Percentiles rank a stretch among this genome's conserved stretches.
Evolutionary conservation across 2,797 vertebrate species (phyloP).

Genomic region (Kryptopterus vitreolus): DNA sequence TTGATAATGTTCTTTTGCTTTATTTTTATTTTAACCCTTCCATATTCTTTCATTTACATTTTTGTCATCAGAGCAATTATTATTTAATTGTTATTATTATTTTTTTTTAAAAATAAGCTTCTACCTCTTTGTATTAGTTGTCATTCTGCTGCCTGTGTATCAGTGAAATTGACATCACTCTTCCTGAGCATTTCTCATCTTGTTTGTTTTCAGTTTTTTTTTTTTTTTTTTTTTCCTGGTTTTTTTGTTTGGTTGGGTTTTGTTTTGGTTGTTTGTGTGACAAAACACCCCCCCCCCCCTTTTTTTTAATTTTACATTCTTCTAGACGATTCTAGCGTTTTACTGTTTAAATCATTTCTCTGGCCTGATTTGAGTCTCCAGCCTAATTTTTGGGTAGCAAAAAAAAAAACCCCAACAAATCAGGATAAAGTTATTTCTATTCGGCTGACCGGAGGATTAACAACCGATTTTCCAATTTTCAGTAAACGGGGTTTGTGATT

Average conservation of each 20-base stretch:
- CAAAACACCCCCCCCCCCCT: slow-evolving; percentile 74
- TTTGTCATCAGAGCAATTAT: slow-evolving; percentile 76
- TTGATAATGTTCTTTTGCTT: slow-evolving; percentile 72
- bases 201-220: slow-evolving; percentile 92
- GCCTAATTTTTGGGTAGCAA: slow-evolving; percentile 18
- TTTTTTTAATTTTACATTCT: slow-evolving; percentile 73
- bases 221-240: slow-evolving; percentile 83
- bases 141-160: slow-evolving; percentile 99
- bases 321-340: slow-evolving; percentile 82
- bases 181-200: slow-evolving; percentile 82
- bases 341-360: slow-evolving; percentile 61
- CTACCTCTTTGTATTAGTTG: slow-evolving; percentile 90
- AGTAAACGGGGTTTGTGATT: neutral
- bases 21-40: slow-evolving; percentile 61
- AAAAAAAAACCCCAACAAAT: too few species aligned
- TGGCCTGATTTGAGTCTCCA: slow-evolving; percentile 67
- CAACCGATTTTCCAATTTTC: neutral
- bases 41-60: slow-evolving; percentile 55
- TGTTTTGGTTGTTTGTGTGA: slow-evolving; percentile 53
- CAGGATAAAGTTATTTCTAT: too few species aligned
- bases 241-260: slow-evolving; percentile 77
- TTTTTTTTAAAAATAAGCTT: slow-evolving; percentile 67
- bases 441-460: neutral
- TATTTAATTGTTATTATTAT: too few species aligned
- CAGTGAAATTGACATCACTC: slow-evolving; percentile 86